Evolutionary conservation across 2,797 vertebrate species (phyloP), one percentile per base, ranked within the genome.

Genomic region (Gymnocypris eckloni): DNA sequence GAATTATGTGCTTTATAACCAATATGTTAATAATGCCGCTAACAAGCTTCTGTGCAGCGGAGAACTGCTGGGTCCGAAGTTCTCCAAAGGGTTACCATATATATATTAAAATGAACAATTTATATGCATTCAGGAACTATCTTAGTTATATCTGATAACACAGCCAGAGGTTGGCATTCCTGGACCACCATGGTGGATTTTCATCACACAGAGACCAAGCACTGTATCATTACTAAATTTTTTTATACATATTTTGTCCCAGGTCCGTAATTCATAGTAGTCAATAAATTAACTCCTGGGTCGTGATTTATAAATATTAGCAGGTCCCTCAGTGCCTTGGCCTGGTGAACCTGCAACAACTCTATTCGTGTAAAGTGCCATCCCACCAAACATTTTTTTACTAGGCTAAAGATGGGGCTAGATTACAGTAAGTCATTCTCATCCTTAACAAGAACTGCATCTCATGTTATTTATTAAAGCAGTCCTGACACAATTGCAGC

Each of bases 381-480:
- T 77, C n/a, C 75, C 20, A 56, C 28, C 10, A 56, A 20, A 6
- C 0, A 39, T 50, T 59, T 2, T 39, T 79, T 39, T 9, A 54
- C 10, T 54, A 61, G 33, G 33, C 33, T 3, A 33, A 12, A 79
- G 37, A 41, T 41, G 22, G 56, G 45, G 7, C 41, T 33, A 61
- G 11, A 50, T 64, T 48, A 16, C 37, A 73, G 18, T 61, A 61
- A 61, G 12, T 4, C 6, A 83, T 73, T 83, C 12, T 59, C 22
- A 10, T 43, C 39, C 16, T 61, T 61, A 37, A 70, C 48, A 12
- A 54, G 33, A 5, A 4, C 10, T 72, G 33, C 33, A 22, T 61
- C 39, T 64, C 41, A 4, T 43, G 11, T 78, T 52, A 69, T 84
- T 78, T 78, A 69, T 78, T 78, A 11, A 77, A n/a, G n/a, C n/a